Evolutionary conservation across 2,113 vertebrate species (phyloP).

Genomic region (Tangachromis dhanisi): DNA sequence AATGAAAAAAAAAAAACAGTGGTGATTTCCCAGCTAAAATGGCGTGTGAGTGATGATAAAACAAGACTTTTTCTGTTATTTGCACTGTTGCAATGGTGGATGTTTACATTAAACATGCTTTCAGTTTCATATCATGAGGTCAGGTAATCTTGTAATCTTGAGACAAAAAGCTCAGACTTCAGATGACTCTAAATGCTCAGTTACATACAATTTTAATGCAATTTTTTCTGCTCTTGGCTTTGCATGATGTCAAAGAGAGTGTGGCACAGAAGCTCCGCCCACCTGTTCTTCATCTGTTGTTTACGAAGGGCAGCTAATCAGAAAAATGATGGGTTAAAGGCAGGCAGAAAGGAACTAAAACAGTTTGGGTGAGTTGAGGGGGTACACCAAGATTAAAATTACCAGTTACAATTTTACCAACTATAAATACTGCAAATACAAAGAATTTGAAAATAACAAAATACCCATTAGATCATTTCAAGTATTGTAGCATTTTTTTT

Average conservation of each 20-base stretch:
- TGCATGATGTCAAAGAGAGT: background rate
- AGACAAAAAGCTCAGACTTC: background rate
- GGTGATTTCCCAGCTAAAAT: background rate
- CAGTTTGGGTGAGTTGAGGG: background rate
- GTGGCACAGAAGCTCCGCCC: background rate
- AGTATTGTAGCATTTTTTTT: background rate
- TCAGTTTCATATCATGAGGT: background rate
- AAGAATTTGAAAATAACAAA: background rate
- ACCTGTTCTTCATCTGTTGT: background rate
- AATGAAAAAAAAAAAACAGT: fast-evolving
- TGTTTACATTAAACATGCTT: background rate
- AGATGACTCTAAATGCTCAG: background rate
- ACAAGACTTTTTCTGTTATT: background rate
- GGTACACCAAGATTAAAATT: background rate
- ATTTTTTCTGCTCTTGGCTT: background rate
- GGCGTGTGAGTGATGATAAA: background rate
- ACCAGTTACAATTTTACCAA: background rate
- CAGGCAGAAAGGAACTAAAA: background rate
- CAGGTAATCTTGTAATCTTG: background rate
- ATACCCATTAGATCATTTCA: background rate
- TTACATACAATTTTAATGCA: background rate
- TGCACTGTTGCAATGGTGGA: background rate
- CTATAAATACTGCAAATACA: background rate
- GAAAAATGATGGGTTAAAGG: background rate
- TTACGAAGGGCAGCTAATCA: background rate